A percentile compares a stretch with the other conserved stretches of the same genome.
These are phyloP conservation scores for Paramormyrops kingsleyae DNA, from an alignment of 2,113 vertebrate species.

Conservation along the genomic window DNA sequence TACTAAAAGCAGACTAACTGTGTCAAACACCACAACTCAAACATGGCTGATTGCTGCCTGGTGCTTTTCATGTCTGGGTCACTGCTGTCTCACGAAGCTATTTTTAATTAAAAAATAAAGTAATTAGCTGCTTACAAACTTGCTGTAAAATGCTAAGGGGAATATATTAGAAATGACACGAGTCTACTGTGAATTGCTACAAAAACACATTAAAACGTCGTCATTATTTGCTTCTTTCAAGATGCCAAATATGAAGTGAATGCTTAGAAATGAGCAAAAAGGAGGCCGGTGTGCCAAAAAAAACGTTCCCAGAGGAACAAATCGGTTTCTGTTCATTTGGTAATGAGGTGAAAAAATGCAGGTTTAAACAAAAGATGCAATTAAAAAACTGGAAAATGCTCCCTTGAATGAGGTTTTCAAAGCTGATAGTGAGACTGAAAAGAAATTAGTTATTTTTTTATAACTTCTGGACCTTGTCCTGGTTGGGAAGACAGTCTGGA, in stretches of 20 bases:
- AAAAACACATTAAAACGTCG: background rate
- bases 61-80: background rate
- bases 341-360: constrained; percentile 4
- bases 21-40: background rate
- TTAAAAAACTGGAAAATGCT: background rate
- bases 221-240: constrained; percentile 4
- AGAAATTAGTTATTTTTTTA: background rate
- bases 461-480: background rate
- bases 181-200: background rate
- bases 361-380: constrained; percentile 11
- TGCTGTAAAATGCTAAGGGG: background rate
- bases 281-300: background rate
- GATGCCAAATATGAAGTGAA: background rate
- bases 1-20: background rate
- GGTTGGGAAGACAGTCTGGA: background rate
- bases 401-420: background rate
- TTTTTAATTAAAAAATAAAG: background rate
- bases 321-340: background rate
- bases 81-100: background rate
- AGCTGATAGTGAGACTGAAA: background rate
- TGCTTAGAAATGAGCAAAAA: background rate
- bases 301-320: background rate
- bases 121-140: constrained; percentile 6
- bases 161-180: background rate
- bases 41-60: background rate